Evolutionary conservation across 2,888 invertebrate genomes (phyloP).

Genomic region (Cosmopolites sordidus): DNA sequence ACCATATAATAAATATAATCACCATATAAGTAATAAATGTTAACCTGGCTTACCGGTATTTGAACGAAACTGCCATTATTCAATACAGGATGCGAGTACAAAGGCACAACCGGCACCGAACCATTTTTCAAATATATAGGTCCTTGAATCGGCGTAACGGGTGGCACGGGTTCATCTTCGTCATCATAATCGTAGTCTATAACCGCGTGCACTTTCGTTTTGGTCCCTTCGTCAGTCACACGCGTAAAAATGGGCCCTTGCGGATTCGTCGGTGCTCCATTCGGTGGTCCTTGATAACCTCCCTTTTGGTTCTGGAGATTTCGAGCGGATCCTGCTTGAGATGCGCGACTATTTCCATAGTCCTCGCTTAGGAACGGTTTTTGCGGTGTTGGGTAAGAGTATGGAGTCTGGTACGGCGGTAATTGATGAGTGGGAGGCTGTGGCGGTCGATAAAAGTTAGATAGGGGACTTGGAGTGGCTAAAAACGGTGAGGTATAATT

Average conservation of each 20-base stretch:
- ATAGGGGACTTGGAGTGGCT: slow-evolving; percentile 39
- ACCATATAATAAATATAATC: too few relatives aligned
- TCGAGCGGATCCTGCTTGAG: slow-evolving; percentile 33
- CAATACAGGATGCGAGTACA: slow-evolving; percentile 78
- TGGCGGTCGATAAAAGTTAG: slow-evolving; percentile 36
- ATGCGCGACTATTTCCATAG: slow-evolving; percentile 35
- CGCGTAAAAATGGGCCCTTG: slow-evolving; percentile 58
- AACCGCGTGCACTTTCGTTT: slow-evolving; percentile 63
- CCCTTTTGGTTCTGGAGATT: slow-evolving; percentile 36
- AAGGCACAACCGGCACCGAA: slow-evolving; percentile 79
- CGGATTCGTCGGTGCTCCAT: background rate
- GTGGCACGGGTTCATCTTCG: slow-evolving; percentile 53
- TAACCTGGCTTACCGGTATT: slow-evolving; percentile 91
- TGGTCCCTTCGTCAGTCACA: slow-evolving; percentile 56
- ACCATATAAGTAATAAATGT: too few relatives aligned
- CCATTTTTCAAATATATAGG: slow-evolving; percentile 84
- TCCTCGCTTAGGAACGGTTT: slow-evolving; percentile 48
- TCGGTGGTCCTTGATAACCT: slow-evolving; percentile 15
- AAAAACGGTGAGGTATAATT: slow-evolving; percentile 44
- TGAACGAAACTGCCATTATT: slow-evolving; percentile 85
- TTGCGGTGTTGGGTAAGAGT: slow-evolving; percentile 44
- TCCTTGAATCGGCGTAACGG: slow-evolving; percentile 81
- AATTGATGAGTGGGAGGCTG: slow-evolving; percentile 30
- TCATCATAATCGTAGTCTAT: slow-evolving; percentile 70
- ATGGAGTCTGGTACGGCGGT: slow-evolving; percentile 33